These are phyloP conservation scores for Archivesica marissinica DNA, from an alignment of 1,140 invertebrate genomes.

Conservation along the genomic window DNA sequence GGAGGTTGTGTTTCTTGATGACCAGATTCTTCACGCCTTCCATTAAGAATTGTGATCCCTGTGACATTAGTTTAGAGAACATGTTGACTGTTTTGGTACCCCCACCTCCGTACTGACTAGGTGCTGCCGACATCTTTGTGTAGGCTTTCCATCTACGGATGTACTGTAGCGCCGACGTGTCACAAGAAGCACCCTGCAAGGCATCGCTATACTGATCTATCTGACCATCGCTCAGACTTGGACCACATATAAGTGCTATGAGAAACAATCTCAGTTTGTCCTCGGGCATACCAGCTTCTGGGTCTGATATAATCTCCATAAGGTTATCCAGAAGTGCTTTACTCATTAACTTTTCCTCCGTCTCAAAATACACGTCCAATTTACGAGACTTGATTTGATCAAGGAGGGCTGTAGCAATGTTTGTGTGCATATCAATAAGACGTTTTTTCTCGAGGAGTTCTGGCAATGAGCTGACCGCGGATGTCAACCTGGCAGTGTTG, in stretches of 20 bases:
- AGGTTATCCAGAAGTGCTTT: slow-evolving; percentile 84
- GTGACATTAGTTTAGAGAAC: slow-evolving; percentile 98
- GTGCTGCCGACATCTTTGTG: slow-evolving; percentile 90
- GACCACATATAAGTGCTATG: slow-evolving; percentile 95
- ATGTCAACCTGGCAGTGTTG: slow-evolving; percentile 97
- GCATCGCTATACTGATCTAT: slow-evolving; percentile 92
- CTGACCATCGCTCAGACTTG: slow-evolving; percentile 91
- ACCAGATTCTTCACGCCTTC: slow-evolving; percentile 99
- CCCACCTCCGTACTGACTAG: slow-evolving; percentile 89
- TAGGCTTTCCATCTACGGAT: slow-evolving; percentile 96
- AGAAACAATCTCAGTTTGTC: slow-evolving; percentile 98
- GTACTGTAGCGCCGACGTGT: slow-evolving; percentile 92
- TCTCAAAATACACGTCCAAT: slow-evolving; percentile 98
- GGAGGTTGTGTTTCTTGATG: slow-evolving; percentile 97
- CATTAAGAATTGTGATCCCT: slow-evolving; percentile 99
- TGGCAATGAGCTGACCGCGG: slow-evolving; percentile 96
- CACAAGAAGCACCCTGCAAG: slow-evolving; percentile 92
- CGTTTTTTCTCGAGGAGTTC: slow-evolving; percentile 98
- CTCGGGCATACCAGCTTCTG: slow-evolving; percentile 92
- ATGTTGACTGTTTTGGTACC: slow-evolving; percentile 97
- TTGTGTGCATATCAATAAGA: slow-evolving; percentile 99
- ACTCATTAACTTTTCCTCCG: slow-evolving; percentile 98
- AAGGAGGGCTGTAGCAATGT: slow-evolving; percentile 96
- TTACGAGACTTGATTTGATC: slow-evolving; percentile 94
- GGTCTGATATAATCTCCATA: slow-evolving; percentile 87